Percentiles rank a stretch among this genome's conserved stretches.
phyloP scores from a whole-genome alignment of 92 coral and sea anemone genomes.

The Montipora capitata region DNA sequence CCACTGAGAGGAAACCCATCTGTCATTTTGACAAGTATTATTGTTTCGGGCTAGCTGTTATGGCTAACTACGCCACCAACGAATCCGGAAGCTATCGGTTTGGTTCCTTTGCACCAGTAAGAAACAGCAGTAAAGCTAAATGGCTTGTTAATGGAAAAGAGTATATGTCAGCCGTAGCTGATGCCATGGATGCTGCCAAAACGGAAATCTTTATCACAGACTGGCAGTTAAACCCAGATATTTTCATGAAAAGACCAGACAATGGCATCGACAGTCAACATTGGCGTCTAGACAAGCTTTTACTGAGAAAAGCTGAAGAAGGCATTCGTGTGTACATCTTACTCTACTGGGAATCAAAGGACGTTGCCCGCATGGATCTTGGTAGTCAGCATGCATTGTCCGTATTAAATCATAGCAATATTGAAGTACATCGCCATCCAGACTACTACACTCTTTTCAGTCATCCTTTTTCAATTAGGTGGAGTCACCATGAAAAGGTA shows the following conservation, averaged over 20 bases:
- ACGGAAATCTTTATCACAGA: conserved; percentile 59
- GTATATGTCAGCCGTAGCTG: conserved; percentile 75
- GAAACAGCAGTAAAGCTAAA: conserved; percentile 44
- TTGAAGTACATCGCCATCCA: conserved; percentile 59
- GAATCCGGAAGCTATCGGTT: conserved; percentile 40
- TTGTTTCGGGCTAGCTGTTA: no score
- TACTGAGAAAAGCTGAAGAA: conserved; percentile 63
- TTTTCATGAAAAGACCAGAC: conserved; percentile 63
- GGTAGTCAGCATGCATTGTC: conserved; percentile 47
- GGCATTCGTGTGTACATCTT: conserved; percentile 41
- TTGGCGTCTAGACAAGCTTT: conserved; percentile 73
- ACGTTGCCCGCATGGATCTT: conserved; percentile 30
- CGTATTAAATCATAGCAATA: conserved; percentile 33
- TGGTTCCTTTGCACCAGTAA: conserved; percentile 67
- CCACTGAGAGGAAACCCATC: no score
- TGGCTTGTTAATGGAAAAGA: conserved; percentile 72
- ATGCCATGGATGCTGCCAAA: conserved; percentile 52
- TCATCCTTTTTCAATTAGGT: conserved; percentile 6
- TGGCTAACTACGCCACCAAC: no score
- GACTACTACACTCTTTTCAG: not conserved
- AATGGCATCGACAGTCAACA: conserved; percentile 34
- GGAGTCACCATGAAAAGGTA: conserved; percentile 55
- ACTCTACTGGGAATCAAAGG: conserved; percentile 66
- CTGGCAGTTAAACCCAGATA: conserved; percentile 60
- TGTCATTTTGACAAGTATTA: no score